phyloP scores from a whole-genome alignment of 2,888 invertebrate genomes.

The Drosophila multiciliata region DNA sequence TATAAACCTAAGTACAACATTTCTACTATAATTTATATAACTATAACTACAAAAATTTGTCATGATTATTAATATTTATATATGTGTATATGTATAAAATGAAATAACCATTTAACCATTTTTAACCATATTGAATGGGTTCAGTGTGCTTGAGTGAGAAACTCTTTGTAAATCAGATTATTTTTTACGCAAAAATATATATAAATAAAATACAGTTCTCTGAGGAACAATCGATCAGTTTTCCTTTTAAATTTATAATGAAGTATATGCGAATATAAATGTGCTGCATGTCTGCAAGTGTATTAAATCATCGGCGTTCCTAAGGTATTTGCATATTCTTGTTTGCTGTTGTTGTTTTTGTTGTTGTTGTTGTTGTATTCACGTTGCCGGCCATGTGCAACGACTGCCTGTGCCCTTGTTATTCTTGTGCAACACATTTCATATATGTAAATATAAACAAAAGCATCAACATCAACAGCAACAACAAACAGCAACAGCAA shows the following conservation, averaged over 20 bases:
- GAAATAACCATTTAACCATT: no score
- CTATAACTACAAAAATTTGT: no score
- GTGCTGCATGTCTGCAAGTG: not conserved
- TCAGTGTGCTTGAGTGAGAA: not conserved
- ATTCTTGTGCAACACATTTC: constrained; percentile 59
- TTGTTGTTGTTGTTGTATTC: constrained; percentile 45
- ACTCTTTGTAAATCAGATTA: not conserved
- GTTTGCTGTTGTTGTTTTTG: constrained; percentile 34
- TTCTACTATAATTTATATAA: no score
- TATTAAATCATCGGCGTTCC: not conserved
- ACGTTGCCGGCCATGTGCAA: constrained; percentile 26
- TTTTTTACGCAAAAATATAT: not conserved
- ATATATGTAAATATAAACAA: constrained; percentile 60
- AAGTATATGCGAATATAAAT: not conserved
- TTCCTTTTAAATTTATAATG: not conserved
- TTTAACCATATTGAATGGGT: not conserved
- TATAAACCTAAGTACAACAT: no score
- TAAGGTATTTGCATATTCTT: constrained; percentile 37
- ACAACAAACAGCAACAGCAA: not conserved
- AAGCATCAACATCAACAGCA: constrained; percentile 19
- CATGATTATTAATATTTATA: no score
- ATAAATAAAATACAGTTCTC: not conserved
- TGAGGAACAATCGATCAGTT: not conserved
- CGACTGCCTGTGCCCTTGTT: constrained; percentile 15
- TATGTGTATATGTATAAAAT: no score